Percentiles rank a stretch among this genome's conserved stretches.
Evolutionary conservation across 2,797 vertebrate genomes (phyloP).

Genomic region (Cynopterus sphinx): DNA sequence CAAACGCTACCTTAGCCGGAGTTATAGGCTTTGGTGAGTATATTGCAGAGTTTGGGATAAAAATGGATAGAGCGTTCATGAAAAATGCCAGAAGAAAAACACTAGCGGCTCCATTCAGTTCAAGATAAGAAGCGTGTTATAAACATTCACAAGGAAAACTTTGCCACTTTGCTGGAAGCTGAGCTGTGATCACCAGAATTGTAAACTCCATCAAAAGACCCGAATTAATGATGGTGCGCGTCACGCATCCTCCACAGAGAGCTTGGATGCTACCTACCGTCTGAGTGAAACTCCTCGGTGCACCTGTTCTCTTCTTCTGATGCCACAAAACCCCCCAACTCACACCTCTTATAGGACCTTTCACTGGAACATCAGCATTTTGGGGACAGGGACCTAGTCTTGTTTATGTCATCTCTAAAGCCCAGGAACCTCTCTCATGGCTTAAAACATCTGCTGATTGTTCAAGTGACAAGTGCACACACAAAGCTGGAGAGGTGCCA

Average conservation of each 20-base stretch:
- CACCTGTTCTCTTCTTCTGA: background rate
- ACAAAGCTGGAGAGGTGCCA: background rate
- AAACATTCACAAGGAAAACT: background rate
- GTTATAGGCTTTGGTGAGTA: background rate
- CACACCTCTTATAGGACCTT: background rate
- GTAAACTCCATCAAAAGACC: background rate
- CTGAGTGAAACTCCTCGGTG: background rate
- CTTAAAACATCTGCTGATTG: background rate
- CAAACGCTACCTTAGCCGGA: background rate
- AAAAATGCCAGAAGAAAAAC: conserved; percentile 67
- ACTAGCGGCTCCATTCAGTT: background rate
- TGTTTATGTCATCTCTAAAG: background rate
- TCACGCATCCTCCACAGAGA: background rate
- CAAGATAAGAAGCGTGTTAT: background rate
- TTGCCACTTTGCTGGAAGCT: background rate
- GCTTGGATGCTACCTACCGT: background rate
- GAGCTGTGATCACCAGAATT: background rate
- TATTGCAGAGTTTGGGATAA: background rate
- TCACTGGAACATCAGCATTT: background rate
- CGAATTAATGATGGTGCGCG: background rate
- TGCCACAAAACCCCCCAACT: background rate
- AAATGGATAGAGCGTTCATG: conserved; percentile 51
- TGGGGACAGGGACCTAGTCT: background rate
- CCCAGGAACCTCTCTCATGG: background rate
- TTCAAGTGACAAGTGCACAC: background rate